Base-by-base conservation (phyloP, 2,888 invertebrate species). In the Junonia oenone region DNA sequence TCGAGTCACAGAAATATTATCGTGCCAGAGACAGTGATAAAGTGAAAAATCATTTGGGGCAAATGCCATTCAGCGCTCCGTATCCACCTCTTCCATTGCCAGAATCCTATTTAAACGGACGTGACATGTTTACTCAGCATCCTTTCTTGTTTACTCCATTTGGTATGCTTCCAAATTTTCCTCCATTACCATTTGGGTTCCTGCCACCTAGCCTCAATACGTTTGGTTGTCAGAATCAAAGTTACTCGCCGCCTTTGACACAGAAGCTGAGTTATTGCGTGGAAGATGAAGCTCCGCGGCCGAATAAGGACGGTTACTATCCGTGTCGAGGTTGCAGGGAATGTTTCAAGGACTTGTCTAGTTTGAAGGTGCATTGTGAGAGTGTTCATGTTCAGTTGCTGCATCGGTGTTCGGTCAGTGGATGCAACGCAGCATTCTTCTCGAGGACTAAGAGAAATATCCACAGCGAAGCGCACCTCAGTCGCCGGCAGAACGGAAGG, bases 361-460 rank as follows among this genome's bases (percentile, higher is more conserved):
- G 92, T 48, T 83, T 95, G 61, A 94, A 94, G 75, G 92, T 94
- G 64, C 95, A 95, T 81, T 95, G 94, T 83, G 94, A 95, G 78
- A 91, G 88, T 61, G 83, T 91, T 47, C 95, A 95, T 73, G 76
- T 89, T 29, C 91, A 92, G 56, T 94, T 95, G 56, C 92, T 95
- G 83, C 94, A 93, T 69, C 91, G 93, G 61, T 96, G 96, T 83
- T 93, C 94, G n/a, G 90, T 95, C 48, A 92, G 92, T 56, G 95
- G 95, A 11, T 96, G 96, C 81, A 93, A 93, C 48, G 94, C 95
- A 67, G 93, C 95, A 46, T 96, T 96, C 82, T 93, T 94, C 59
- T 95, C 96, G 9, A 91, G 94, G 66, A 95, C 95, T 62, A 94
- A 94, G 64, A 91, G 96, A 59, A 96, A 95, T 74, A 91, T 93